Evolutionary conservation across 1,140 invertebrate species (phyloP), one percentile per base, ranked within the genome.

Genomic region (Drosophila simulans): DNA sequence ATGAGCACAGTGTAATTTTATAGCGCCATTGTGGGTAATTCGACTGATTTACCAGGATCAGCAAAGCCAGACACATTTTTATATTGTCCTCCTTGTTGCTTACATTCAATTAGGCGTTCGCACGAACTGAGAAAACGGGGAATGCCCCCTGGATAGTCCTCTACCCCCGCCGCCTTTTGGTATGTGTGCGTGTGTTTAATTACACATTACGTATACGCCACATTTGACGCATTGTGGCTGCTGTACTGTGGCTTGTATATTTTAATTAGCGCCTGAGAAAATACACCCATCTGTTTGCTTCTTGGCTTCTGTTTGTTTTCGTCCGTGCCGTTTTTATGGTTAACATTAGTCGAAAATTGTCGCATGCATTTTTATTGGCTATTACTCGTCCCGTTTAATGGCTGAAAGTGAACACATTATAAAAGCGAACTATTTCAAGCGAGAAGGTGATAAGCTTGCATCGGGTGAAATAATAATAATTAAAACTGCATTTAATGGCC

Each of bases 1-100:
- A 72, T 62, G 76, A 83, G 82, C 72, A 77, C 80, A 88, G 73
- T 88, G 83, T 84, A 88, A 74, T 84, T 88, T 88, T 88, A 88
- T 89, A 70, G 84, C 84, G 68, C 79, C 74, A 83, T 88, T 73
- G 60, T 45, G 48, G 54, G 72, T 68, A 76, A 77, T 69, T 77
- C 55, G 45, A 71, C 71, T 70, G 75, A 76, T 80, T 73, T 43
- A 37, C 54, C 58, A 65, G 73, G 62, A 79, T 42, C 42, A 72
- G 59, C 45, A 37, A 22, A 22, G 46, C 22, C 49, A 51, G 31
- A 42, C 13, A 20, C 15, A 39, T 43, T 63, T 53, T 72, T 52
- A 64, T 46, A 54, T 60, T 72, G 63, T 56, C 60, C 69, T 88
- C 58, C 70, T 55, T 83, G 64, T 71, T 88, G 83, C 70, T 86